Percentiles rank a stretch among this genome's conserved stretches.
phyloP scores from a whole-genome alignment of 2,113 vertebrate species.

The Zeus faber region DNA sequence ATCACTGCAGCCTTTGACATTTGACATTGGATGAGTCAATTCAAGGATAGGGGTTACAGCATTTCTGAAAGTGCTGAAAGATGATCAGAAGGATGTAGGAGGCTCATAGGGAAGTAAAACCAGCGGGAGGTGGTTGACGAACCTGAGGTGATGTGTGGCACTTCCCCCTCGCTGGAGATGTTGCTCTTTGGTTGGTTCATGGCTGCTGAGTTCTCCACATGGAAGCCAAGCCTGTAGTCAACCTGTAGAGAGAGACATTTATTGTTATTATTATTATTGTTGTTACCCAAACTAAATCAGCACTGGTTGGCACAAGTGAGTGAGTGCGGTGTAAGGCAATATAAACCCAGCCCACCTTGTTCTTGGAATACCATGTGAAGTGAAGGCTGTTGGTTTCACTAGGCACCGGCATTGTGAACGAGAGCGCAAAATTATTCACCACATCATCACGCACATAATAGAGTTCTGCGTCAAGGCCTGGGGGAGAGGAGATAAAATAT shows the following conservation, averaged over 20 bases:
- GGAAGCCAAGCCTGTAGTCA: conserved; percentile 92
- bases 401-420: conserved; percentile 91
- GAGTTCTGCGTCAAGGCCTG: conserved; percentile 94
- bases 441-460: conserved; percentile 94
- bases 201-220: conserved; percentile 85
- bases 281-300: too few relatives aligned
- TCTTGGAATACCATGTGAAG: conserved; percentile 93
- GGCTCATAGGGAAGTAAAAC: too few relatives aligned
- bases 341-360: conserved; percentile 70
- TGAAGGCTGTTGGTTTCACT: conserved; percentile 93
- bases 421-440: conserved; percentile 90
- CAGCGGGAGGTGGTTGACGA: conserved; percentile 29
- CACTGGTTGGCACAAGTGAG: too few relatives aligned
- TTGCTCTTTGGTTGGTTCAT: conserved; percentile 90
- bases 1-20: too few relatives aligned
- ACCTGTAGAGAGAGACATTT: conserved; percentile 75
- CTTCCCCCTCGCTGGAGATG: conserved; percentile 89
- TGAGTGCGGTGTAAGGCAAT: too few relatives aligned
- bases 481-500: conserved; percentile 31
- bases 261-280: too few relatives aligned
- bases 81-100: too few relatives aligned
- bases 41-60: too few relatives aligned
- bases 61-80: too few relatives aligned
- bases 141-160: conserved; percentile 90
- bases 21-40: too few relatives aligned